Base-by-base conservation (phyloP, 2,113 vertebrate species). In the Equus przewalskii region DNA sequence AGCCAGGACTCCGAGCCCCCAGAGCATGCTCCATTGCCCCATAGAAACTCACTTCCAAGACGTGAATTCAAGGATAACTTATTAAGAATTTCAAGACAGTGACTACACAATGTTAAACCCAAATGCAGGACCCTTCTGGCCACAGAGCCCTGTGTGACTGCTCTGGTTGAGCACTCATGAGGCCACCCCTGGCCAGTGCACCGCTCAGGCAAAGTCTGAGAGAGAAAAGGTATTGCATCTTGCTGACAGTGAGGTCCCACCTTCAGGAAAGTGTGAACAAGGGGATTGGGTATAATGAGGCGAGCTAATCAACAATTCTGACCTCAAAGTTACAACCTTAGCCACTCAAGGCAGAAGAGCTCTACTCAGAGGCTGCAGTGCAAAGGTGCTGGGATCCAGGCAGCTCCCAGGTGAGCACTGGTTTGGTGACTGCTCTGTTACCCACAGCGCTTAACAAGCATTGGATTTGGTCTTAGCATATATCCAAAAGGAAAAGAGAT, bases 261-360 rank as follows among this genome's bases (percentile, higher is more conserved):
- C 8, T 60, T 82, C 15, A 56, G 19, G 3, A 82, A 79, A 78
- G 7, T 80, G 21, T 33, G 51, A 72, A 90, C 75, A 70, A 46
- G 1, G 18, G 28, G 1, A 0, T 62, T 1, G 6, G n/a, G 3
- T 36, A 28, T 21, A 85, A 41, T 64, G 1, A 64, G 28, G n/a
- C 16, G 51, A 94, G 30, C 28, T 22, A 69, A 80, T 80, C 10
- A 87, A 7, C 6, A 73, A 22, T 46, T 81, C 41, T 56, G 13
- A 41, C 67, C 22, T 97, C 15, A 54, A 11, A 73, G 51, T n/a
- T 73, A 18, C 30, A 69, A 2, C 18, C 3, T 21, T 96, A 49
- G 73, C 15, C 15, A 7, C 56, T 81, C n/a, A 14, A 33, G 15
- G 16, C 4, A 56, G 41, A 85, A 46, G 4, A 51, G 15, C 26